These are phyloP conservation scores for Hirtodrosophila histrioides DNA, from an alignment of 2,888 invertebrate species.

Conservation along the genomic window DNA sequence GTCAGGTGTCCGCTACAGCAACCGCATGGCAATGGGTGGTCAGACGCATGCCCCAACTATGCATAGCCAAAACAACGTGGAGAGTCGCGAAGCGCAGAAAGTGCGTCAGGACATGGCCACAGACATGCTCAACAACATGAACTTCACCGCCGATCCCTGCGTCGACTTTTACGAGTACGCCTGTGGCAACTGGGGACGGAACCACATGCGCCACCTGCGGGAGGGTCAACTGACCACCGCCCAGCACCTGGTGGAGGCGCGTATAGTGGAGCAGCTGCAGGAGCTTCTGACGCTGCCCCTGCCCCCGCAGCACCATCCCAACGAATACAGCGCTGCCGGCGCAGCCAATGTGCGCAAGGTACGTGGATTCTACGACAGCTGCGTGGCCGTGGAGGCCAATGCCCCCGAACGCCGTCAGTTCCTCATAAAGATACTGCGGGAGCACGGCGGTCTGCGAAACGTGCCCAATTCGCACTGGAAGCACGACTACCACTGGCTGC, in stretches of 20 bases:
- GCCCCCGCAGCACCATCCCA: slow-evolving; percentile 39
- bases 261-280: slow-evolving; percentile 63
- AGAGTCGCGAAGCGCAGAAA: slow-evolving; percentile 39
- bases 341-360: slow-evolving; percentile 60
- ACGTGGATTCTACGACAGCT: slow-evolving; percentile 77
- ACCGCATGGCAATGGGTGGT: slow-evolving; percentile 26
- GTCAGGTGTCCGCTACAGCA: slow-evolving; percentile 1
- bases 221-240: slow-evolving; percentile 59
- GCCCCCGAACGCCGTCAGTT: slow-evolving; percentile 58
- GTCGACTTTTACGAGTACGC: slow-evolving; percentile 81
- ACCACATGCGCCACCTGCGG: slow-evolving; percentile 50
- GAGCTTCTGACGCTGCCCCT: slow-evolving; percentile 54
- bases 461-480: slow-evolving; percentile 73
- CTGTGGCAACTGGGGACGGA: slow-evolving; percentile 79
- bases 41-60: slow-evolving; percentile 4
- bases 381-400: slow-evolving; percentile 57
- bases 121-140: slow-evolving; percentile 71
- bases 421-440: slow-evolving; percentile 63
- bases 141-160: slow-evolving; percentile 76
- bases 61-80: slow-evolving; percentile 18
- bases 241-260: slow-evolving; percentile 57
- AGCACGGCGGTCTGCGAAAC: slow-evolving; percentile 73
- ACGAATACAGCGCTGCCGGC: slow-evolving; percentile 29
- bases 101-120: slow-evolving; percentile 45
- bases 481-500: slow-evolving; percentile 72